Evolutionary conservation across 2,888 invertebrate genomes (phyloP).

Genomic region (Dioctria rufipes): DNA sequence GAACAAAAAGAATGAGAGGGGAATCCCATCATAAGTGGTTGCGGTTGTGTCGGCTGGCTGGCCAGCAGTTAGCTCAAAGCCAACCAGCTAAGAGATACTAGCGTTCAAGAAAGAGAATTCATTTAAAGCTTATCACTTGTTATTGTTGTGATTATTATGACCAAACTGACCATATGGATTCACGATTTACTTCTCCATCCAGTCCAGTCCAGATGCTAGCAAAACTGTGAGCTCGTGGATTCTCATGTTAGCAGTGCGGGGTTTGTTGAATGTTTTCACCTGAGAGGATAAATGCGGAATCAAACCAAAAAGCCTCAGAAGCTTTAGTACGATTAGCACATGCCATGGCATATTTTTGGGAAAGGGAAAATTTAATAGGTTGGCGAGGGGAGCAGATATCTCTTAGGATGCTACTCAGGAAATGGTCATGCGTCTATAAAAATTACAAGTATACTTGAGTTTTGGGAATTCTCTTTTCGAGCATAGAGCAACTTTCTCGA

Average conservation of each 20-base stretch:
- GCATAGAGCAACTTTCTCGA: not conserved
- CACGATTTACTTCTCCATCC: not conserved
- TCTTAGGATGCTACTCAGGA: not conserved
- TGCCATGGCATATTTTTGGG: not conserved
- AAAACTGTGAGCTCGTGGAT: not conserved
- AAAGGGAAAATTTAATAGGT: not conserved
- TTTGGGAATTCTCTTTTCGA: not conserved
- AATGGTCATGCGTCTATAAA: not conserved
- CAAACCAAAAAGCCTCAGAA: not conserved
- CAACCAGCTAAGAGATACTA: not conserved
- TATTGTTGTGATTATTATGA: not conserved
- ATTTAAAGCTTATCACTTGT: not conserved
- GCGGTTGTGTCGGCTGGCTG: not conserved
- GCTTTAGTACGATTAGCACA: not conserved
- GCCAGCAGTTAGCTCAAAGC: no score
- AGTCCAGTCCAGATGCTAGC: not conserved
- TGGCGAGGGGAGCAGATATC: not conserved
- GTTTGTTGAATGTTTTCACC: slow-evolving; percentile 3
- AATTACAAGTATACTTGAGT: not conserved
- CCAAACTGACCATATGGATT: not conserved
- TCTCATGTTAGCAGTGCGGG: not conserved
- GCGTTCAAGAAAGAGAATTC: not conserved
- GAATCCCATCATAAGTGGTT: not conserved
- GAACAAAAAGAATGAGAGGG: not conserved
- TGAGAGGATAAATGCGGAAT: not conserved